phyloP scores from a whole-genome alignment of 2,797 vertebrate genomes.

The Muscicapa comitata region DNA sequence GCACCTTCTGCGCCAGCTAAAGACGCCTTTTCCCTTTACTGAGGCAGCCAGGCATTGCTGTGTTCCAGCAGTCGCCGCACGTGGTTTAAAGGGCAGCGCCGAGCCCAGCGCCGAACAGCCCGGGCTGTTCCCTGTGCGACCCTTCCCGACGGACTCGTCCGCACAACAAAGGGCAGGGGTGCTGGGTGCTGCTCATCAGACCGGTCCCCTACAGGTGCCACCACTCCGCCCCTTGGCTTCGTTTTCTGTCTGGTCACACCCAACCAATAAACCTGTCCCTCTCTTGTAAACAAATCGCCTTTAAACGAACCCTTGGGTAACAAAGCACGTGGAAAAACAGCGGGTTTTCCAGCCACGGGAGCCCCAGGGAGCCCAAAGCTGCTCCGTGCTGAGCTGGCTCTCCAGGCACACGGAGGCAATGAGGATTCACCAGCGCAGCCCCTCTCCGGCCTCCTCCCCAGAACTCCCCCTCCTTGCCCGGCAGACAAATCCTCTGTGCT shows the following conservation, averaged over 20 bases:
- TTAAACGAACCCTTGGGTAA: background rate
- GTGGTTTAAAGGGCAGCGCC: background rate
- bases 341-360: background rate
- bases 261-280: background rate
- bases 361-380: no score
- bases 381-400: background rate
- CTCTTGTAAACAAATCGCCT: background rate
- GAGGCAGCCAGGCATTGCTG: rapidly evolving
- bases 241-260: rapidly evolving
- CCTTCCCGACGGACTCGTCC: rapidly evolving
- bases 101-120: no score
- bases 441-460: no score
- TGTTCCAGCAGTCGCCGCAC: rapidly evolving
- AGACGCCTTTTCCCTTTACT: rapidly evolving
- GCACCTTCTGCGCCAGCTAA: no score
- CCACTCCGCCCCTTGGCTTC: background rate
- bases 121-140: rapidly evolving
- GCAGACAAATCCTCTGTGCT: background rate
- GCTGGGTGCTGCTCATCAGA: rapidly evolving
- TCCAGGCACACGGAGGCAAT: rapidly evolving
- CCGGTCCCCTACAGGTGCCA: rapidly evolving
- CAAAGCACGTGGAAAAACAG: rapidly evolving
- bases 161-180: rapidly evolving
- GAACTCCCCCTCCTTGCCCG: no score
- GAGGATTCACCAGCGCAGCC: rapidly evolving